Evolutionary conservation across 2,113 vertebrate species (phyloP).

Genomic region (Mesoclemmys tuberculata): DNA sequence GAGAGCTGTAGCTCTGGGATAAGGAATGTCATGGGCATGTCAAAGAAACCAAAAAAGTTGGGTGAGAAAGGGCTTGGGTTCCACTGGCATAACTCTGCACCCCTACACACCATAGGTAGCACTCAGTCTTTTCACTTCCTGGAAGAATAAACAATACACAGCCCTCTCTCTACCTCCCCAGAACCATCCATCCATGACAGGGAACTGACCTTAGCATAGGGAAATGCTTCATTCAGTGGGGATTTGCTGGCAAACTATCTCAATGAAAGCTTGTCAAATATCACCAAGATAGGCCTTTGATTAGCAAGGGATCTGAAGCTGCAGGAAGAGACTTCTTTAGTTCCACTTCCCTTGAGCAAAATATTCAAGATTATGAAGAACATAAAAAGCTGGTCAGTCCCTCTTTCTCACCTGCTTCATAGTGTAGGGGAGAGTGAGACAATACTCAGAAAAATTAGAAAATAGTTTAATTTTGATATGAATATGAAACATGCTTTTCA

Average conservation of each 20-base stretch:
- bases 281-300: background rate
- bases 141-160: background rate
- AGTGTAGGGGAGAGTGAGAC: background rate
- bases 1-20: background rate
- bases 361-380: background rate
- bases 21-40: background rate
- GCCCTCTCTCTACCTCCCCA: background rate
- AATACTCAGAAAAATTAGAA: no score
- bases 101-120: background rate
- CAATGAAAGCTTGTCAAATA: conserved; percentile 81
- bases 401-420: background rate
- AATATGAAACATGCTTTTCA: background rate
- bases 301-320: background rate
- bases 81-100: background rate
- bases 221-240: conserved; percentile 80
- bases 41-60: background rate
- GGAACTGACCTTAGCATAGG: conserved; percentile 84
- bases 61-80: background rate
- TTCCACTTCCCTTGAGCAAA: background rate
- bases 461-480: no score
- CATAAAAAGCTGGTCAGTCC: background rate
- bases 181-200: background rate
- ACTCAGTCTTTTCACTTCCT: background rate
- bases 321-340: background rate
- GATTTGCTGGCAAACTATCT: conserved; percentile 80